A percentile compares a stretch with the other conserved stretches of the same genome.
Evolutionary conservation across 2,797 vertebrate genomes (phyloP).

Genomic region (Aplochiton taeniatus): DNA sequence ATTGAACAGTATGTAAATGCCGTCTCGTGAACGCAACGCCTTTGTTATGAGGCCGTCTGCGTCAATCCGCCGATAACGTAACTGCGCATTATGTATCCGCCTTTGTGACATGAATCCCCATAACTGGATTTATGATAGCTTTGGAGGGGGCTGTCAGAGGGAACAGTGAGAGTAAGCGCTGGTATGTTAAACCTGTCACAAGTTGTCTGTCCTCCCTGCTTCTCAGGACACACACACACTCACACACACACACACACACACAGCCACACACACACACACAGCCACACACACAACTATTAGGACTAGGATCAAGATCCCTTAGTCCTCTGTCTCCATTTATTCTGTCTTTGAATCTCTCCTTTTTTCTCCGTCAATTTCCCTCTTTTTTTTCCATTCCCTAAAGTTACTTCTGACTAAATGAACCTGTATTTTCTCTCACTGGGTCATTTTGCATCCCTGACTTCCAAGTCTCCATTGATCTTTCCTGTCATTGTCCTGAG

Average conservation of each 20-base stretch:
- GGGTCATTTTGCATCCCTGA: not conserved
- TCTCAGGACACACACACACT: not conserved
- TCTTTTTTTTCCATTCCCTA: constrained; percentile 2
- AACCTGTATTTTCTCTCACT: not conserved
- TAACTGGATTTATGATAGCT: no score
- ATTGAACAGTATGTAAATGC: no score
- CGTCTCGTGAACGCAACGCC: no score
- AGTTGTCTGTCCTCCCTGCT: not conserved
- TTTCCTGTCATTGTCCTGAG: not conserved
- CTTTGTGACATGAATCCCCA: no score
- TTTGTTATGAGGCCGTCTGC: no score
- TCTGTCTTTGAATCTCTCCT: not conserved
- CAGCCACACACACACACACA: constrained; percentile 26
- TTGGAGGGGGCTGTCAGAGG: no score
- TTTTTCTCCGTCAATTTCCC: constrained; percentile 14
- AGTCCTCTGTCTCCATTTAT: no score
- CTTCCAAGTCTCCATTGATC: not conserved
- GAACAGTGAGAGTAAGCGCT: no score
- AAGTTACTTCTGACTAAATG: not conserved
- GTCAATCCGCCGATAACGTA: no score
- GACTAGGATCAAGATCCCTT: not conserved
- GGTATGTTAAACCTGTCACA: no score
- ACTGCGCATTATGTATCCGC: no score
- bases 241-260: constrained; percentile 11
- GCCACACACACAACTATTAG: constrained; percentile 1